Evolutionary conservation across 2,797 vertebrate species (phyloP).

Genomic region (Ptychadena robeensis): DNA sequence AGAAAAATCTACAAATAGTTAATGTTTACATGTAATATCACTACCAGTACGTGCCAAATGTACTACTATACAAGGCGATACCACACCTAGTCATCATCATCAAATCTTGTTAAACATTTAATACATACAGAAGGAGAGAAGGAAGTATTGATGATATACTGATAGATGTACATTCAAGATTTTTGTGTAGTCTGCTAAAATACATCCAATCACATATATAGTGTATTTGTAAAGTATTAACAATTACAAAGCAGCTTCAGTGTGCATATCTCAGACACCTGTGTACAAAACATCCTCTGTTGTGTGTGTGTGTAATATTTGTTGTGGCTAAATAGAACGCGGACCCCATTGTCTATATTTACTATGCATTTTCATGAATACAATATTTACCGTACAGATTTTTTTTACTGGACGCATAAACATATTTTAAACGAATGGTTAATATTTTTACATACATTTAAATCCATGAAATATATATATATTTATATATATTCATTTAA

Average conservation of each 20-base stretch:
- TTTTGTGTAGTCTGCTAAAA: not conserved
- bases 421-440: too few relatives aligned
- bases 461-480: too few relatives aligned
- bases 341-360: not conserved
- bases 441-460: too few relatives aligned
- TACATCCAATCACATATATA: not conserved
- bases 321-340: not conserved
- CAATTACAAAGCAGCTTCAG: not conserved
- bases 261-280: not conserved
- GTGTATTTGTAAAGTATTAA: not conserved
- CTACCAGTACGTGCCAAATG: not conserved
- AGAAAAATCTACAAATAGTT: not conserved
- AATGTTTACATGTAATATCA: not conserved
- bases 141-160: not conserved
- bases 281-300: not conserved
- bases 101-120: not conserved
- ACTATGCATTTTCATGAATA: not conserved
- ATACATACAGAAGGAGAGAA: too few relatives aligned
- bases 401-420: too few relatives aligned
- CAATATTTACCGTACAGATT: not conserved
- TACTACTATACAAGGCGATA: not conserved
- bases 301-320: not conserved
- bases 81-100: not conserved
- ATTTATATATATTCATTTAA: too few relatives aligned
- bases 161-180: not conserved